Base-by-base conservation (phyloP, 2,797 vertebrate species). In the Discoglossus pictus region DNA sequence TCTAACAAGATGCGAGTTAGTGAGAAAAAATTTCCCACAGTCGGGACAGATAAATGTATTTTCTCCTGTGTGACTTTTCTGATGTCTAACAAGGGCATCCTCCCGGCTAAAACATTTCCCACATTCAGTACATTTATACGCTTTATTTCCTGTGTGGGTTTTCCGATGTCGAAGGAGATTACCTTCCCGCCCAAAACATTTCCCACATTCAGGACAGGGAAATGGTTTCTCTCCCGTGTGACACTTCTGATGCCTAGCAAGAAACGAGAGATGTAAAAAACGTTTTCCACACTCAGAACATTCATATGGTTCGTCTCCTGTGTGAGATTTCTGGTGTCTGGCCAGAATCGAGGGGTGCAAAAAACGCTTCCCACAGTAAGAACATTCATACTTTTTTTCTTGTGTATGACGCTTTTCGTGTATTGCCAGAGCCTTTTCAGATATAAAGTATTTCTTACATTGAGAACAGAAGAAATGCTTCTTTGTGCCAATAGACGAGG, bases 191-290 rank as follows among this genome's bases (percentile, higher is more conserved):
- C 73, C 74, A 44, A 78, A 83, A 61, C 76, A 73, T 73, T 81
- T 80, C 36, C 77, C 75, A 69, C 79, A 80, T 25, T 72, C 63
- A 4, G 74, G 51, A 43, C 79, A 81, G 21, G 74, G 74, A 38
- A 72, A 81, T 1, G 76, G 78, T 39, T 76, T 83, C 59, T 80
- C 78, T 43, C 78, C 77, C 7, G 78, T 83, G 8, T 83, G 77
- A 11, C 73, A 76, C 13, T 74, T 73, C 34, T 73, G 78, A 43
- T 81, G 78, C 25, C 68, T 65, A 25, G 76, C 74, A n/a, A 83
- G 76, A 50, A 74, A 61, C 20, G 78, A 78, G n/a, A 73, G 74
- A 1, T 79, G 75, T 12, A 69, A 73, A 36, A 80, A 83, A 43
- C 78, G 69, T 61, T 76, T 79, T 18, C 74, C 81, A 21, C 79